These are phyloP conservation scores for Kryptolebias ocellatus DNA, from an alignment of 2,797 vertebrate genomes.

Conservation along the genomic window DNA sequence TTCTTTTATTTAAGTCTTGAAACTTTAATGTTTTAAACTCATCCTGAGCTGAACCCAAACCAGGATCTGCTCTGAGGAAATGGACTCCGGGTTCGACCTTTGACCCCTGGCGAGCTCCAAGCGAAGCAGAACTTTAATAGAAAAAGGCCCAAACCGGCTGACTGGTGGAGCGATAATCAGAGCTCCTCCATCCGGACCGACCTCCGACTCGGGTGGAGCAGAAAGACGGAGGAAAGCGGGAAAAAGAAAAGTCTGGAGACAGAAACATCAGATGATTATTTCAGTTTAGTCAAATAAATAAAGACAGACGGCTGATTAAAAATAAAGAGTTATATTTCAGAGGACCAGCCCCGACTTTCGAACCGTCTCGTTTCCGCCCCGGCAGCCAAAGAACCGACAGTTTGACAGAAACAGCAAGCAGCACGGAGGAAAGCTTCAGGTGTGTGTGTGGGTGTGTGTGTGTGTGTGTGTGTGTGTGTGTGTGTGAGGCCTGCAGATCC, in stretches of 20 bases:
- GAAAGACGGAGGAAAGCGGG: slow-evolving; percentile 35
- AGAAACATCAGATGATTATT: slow-evolving; percentile 36
- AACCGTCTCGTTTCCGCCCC: slow-evolving; percentile 61
- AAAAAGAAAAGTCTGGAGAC: slow-evolving; percentile 11
- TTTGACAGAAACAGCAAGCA: slow-evolving; percentile 68
- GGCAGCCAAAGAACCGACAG: slow-evolving; percentile 48
- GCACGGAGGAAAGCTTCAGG: slow-evolving; percentile 54
- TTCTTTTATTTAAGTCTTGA: no score
- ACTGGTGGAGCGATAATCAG: no score
- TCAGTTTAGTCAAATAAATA: slow-evolving; percentile 68
- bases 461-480: slow-evolving; percentile 39
- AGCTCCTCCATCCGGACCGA: no score
- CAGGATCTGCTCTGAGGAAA: no score
- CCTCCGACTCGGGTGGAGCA: slow-evolving; percentile 36
- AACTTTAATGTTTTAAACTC: no score
- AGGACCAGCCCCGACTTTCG: slow-evolving; percentile 82
- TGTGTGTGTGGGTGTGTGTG: slow-evolving; percentile 37
- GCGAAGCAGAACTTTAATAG: no score
- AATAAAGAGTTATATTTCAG: slow-evolving; percentile 71
- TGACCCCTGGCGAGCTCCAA: no score
- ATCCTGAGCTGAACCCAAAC: no score
- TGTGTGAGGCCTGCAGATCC: slow-evolving; percentile 54
- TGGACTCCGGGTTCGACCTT: no score
- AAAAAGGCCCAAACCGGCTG: no score
- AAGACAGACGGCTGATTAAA: slow-evolving; percentile 48